Evolutionary conservation across 2,888 invertebrate species (phyloP), one percentile per base, ranked within the genome.

Genomic region (Leptodirus hochenwartii): DNA sequence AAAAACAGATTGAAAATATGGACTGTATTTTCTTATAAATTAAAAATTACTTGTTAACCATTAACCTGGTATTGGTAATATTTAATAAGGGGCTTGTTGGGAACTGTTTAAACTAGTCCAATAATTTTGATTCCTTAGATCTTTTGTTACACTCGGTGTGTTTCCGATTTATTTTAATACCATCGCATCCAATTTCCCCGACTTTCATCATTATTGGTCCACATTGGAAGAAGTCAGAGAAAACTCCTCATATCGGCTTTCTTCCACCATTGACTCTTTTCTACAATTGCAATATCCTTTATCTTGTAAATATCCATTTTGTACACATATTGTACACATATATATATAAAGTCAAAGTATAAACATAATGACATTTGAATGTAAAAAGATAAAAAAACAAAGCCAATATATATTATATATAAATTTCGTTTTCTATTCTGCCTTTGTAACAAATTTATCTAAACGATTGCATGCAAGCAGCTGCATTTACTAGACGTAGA

Each of bases 251-350:
- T n/a, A 6, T 29, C 10, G 25, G 30, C 25, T 10, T 30, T 30
- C 15, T 15, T 29, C 27, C 26, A 30, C 31, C 31, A 31, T 8
- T 20, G 8, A 8, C n/a, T 20, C n/a, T 20, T 20, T 8, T 20
- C 20, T 20, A 20, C 8, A 20, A 8, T 20, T n/a, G 8, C n/a
- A 8, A 20, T n/a, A 8, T 20, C 20, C 8, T 20, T 20, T 8
- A 8, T 8, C 20, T 8, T 8, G 20, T 20, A 20, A 20, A 20
- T n/a, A 8, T 20, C 20, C 20, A 20, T 8, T 20, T 20, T n/a
- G n/a, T n/a, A n/a, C n/a, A n/a, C n/a, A n/a, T n/a, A n/a, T n/a
- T n/a, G n/a, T n/a, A n/a, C n/a, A n/a, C n/a, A n/a, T n/a, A n/a
- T n/a, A n/a, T n/a, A n/a, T n/a, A n/a, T n/a, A n/a, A n/a, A n/a